Base-by-base conservation (phyloP, 2,797 vertebrate species). In the Tauraco hartlaubi region DNA sequence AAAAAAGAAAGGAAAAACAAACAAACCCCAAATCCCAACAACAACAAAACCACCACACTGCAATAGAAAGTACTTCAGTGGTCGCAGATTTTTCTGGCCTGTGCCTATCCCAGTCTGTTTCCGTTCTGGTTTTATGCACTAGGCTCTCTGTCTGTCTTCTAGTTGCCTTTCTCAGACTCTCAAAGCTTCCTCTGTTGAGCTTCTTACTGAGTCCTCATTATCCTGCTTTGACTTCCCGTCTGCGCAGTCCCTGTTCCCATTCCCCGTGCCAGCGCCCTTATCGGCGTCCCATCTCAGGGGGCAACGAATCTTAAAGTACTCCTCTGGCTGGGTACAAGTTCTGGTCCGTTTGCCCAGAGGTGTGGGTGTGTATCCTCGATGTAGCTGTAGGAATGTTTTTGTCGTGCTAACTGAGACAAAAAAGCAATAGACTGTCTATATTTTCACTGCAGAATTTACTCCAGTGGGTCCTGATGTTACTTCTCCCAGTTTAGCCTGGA, bases 121-220 rank as follows among this genome's bases (percentile, higher is more conserved):
- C 90, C 94, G 52, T 86, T 88, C 75, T 90, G 88, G 4, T 83
- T 96, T 88, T 73, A 23, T 85, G 88, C 12, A 39, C 56, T 87
- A 46, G 37, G 33, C 55, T 2, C 28, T 75, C 72, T 48, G 37
- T 81, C 41, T 67, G 11, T 81, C 69, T 88, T 18, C 29, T 19
- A 8, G n/a, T 79, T 66, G 86, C 85, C 63, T 90, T 96, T 87
- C 67, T 88, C 72, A 55, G 83, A 10, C 71, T 85, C 71, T 91
- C 78, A 87, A 67, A 77, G 72, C 88, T 85, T 95, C 74, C 87
- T 95, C 87, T 96, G 85, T 92, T 87, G 87, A 82, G 78, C 85
- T 91, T 26, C 85, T 95, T 72, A 72, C 74, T 29, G 80, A 37
- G 46, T 61, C 58, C 74, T 67, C 2, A 9, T 92, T 85, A 64